phyloP scores from a whole-genome alignment of 1,140 invertebrate species.

The Bombus ignitus region DNA sequence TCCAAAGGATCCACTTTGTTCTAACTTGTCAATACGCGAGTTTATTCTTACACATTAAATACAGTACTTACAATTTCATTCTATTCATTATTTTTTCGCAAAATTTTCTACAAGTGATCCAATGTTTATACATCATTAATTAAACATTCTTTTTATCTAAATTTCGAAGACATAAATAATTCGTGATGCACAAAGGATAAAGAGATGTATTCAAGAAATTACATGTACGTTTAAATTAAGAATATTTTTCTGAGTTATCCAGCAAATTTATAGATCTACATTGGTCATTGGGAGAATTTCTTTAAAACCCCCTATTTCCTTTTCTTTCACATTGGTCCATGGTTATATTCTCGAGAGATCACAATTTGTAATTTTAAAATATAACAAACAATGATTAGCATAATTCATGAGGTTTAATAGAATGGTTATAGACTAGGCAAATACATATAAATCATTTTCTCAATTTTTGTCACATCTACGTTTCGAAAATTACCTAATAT shows the following conservation, averaged over 20 bases:
- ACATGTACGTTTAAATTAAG: background rate
- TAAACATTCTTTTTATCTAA: background rate
- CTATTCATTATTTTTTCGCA: background rate
- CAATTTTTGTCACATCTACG: constrained; percentile 33
- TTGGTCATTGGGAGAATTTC: background rate
- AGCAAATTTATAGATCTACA: background rate
- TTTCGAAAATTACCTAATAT: constrained; percentile 48
- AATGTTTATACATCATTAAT: constrained; percentile 11
- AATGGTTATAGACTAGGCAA: constrained; percentile 48
- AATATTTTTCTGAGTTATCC: background rate
- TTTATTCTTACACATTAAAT: constrained; percentile 45
- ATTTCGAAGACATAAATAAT: constrained; percentile 21
- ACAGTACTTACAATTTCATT: constrained; percentile 30
- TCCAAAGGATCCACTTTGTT: background rate
- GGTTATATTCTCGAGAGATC: constrained; percentile 12
- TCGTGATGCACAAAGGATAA: background rate
- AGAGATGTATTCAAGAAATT: background rate
- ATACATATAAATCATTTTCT: constrained; percentile 47
- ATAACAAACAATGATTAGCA: constrained; percentile 27
- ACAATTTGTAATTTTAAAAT: constrained; percentile 28
- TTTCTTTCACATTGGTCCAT: constrained; percentile 10
- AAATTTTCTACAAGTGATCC: background rate
- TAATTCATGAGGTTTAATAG: constrained; percentile 32
- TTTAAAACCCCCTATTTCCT: background rate
- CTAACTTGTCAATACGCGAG: constrained; percentile 19